phyloP scores from a whole-genome alignment of 2,888 invertebrate species.

The Drosophila incognita region DNA sequence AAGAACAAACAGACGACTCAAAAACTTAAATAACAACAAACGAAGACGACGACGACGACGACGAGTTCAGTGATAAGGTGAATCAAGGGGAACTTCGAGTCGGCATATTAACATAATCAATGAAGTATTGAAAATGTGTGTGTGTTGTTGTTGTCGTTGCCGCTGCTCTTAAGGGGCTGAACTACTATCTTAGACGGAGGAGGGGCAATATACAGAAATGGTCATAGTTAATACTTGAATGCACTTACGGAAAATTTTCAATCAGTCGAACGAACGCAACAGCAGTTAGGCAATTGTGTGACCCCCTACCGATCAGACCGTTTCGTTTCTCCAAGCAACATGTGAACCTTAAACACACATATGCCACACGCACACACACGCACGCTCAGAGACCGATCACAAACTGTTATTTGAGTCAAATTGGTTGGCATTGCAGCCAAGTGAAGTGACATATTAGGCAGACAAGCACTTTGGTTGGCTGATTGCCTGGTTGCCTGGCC shows the following conservation, averaged over 20 bases:
- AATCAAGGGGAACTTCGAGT: conserved; percentile 33
- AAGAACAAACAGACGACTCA: conserved; percentile 17
- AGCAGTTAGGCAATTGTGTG: conserved; percentile 50
- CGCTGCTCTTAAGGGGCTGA: conserved; percentile 37
- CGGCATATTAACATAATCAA: conserved; percentile 76
- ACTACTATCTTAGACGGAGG: conserved; percentile 46
- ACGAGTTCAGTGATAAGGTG: conserved; percentile 49
- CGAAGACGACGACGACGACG: background rate
- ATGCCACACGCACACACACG: background rate
- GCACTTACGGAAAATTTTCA: conserved; percentile 72
- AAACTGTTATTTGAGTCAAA: conserved; percentile 66
- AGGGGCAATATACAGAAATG: conserved; percentile 23
- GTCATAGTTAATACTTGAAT: conserved; percentile 61
- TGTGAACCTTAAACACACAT: conserved; percentile 19
- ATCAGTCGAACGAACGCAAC: conserved; percentile 55
- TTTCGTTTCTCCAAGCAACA: conserved; percentile 29
- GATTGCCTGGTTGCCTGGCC: conserved; percentile 1
- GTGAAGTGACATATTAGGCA: conserved; percentile 66
- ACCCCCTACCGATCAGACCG: conserved; percentile 73
- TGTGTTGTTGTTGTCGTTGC: conserved; percentile 3
- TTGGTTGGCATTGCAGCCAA: conserved; percentile 35
- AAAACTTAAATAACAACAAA: conserved; percentile 31
- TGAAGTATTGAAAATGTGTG: conserved; percentile 53
- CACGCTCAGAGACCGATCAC: conserved; percentile 6
- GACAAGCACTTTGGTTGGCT: conserved; percentile 26